phyloP scores from a whole-genome alignment of 2,888 invertebrate species.

The Penaeus monodon region DNA sequence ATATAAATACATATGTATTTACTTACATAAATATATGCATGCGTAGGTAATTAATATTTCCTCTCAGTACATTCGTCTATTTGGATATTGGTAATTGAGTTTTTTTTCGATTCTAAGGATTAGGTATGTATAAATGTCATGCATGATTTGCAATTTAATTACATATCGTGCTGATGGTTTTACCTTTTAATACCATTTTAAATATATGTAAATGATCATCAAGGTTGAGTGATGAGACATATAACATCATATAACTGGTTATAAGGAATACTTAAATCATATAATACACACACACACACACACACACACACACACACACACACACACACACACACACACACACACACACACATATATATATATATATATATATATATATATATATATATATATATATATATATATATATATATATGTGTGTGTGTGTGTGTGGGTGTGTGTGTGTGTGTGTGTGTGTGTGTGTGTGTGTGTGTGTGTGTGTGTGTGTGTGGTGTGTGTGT shows the following conservation, averaged over 20 bases:
- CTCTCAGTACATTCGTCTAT: too few relatives aligned
- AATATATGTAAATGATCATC: background rate
- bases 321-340: background rate
- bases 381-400: constrained; percentile 16
- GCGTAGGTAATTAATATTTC: too few relatives aligned
- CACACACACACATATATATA: background rate
- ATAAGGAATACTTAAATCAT: background rate
- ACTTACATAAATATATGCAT: too few relatives aligned
- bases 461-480: background rate
- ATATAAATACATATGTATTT: background rate
- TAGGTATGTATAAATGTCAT: background rate
- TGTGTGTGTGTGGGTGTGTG: background rate
- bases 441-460: background rate
- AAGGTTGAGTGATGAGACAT: background rate
- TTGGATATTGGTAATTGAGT: too few relatives aligned
- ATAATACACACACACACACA: too few relatives aligned
- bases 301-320: background rate
- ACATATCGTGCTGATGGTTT: background rate
- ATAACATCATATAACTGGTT: background rate
- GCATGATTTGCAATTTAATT: background rate
- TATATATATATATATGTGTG: constrained; percentile 6
- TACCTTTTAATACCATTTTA: background rate
- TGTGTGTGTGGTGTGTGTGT: background rate
- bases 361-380: constrained; percentile 8
- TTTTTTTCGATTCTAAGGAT: too few relatives aligned